Conservation (phyloP, 2,888 invertebrate genomes). For the Tenthredo livida region DNA sequence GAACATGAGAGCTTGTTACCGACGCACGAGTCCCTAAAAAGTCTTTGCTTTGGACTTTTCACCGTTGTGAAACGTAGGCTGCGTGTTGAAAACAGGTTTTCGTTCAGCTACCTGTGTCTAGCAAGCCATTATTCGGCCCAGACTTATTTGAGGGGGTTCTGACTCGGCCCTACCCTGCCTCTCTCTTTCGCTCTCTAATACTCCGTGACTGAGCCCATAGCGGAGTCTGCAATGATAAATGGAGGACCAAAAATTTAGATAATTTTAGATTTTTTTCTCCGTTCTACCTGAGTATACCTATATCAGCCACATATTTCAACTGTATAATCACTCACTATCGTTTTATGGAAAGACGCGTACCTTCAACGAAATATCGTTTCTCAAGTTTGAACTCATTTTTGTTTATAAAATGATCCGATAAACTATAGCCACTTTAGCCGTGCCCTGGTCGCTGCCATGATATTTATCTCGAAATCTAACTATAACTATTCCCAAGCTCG, state of each 20-base stretch:
- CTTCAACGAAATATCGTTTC: background rate
- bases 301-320: slow-evolving; percentile 21
- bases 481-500: background rate
- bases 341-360: background rate
- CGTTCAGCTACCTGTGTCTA: slow-evolving; percentile 44
- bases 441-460: background rate
- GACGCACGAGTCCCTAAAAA: slow-evolving; percentile 18
- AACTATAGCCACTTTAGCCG: background rate
- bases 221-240: background rate
- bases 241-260: slow-evolving; percentile 9
- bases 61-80: slow-evolving; percentile 34
- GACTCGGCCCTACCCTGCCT: slow-evolving; percentile 13
- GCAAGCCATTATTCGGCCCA: slow-evolving; percentile 47
- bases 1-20: slow-evolving; percentile 30
- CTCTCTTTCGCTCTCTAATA: background rate
- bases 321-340: slow-evolving; percentile 20
- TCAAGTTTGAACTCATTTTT: background rate
- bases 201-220: background rate
- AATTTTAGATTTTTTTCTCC: slow-evolving; percentile 19
- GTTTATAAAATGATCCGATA: background rate
- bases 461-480: background rate
- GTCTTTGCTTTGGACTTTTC: slow-evolving; percentile 26
- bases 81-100: slow-evolving; percentile 51
- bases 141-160: slow-evolving; percentile 36
- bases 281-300: slow-evolving; percentile 19